Evolutionary conservation across 2,797 vertebrate genomes (phyloP).

Genomic region (Geotrypetes seraphini): DNA sequence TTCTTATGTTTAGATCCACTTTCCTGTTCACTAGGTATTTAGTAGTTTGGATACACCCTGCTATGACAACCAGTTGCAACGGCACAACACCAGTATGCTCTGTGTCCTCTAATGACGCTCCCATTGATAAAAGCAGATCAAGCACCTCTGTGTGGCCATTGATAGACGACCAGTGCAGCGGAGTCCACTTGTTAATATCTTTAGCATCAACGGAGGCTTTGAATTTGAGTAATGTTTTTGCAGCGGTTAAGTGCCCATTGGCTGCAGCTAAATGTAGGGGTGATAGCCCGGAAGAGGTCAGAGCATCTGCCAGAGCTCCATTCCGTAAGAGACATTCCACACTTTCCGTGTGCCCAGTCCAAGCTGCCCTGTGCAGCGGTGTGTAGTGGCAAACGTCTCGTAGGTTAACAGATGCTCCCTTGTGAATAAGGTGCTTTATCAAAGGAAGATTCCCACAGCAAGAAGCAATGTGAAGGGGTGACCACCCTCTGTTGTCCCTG

Average conservation of each 20-base stretch:
- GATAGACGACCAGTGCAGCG: constrained; percentile 39
- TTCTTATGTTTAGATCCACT: constrained; percentile 24
- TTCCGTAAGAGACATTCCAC: constrained; percentile 26
- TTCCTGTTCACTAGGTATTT: constrained; percentile 32
- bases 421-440: constrained; percentile 31
- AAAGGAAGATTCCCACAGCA: constrained; percentile 32
- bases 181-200: constrained; percentile 38
- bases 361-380: constrained; percentile 36
- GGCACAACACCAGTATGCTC: constrained; percentile 18
- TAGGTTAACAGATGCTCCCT: constrained; percentile 26
- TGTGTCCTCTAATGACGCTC: constrained; percentile 24
- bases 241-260: constrained; percentile 24
- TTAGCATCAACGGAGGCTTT: constrained; percentile 21
- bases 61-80: constrained; percentile 31
- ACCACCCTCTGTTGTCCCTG: constrained; percentile 39
- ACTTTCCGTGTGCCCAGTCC: constrained; percentile 22
- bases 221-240: constrained; percentile 22
- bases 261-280: constrained; percentile 36
- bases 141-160: constrained; percentile 25
- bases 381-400: constrained; percentile 32
- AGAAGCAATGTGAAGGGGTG: constrained; percentile 34
- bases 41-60: constrained; percentile 18
- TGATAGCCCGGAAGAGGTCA: constrained; percentile 30
- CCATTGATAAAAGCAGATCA: constrained; percentile 27
- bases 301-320: constrained; percentile 27